Base-by-base conservation (phyloP, 2,888 invertebrate species). In the Drosophila monieri region DNA sequence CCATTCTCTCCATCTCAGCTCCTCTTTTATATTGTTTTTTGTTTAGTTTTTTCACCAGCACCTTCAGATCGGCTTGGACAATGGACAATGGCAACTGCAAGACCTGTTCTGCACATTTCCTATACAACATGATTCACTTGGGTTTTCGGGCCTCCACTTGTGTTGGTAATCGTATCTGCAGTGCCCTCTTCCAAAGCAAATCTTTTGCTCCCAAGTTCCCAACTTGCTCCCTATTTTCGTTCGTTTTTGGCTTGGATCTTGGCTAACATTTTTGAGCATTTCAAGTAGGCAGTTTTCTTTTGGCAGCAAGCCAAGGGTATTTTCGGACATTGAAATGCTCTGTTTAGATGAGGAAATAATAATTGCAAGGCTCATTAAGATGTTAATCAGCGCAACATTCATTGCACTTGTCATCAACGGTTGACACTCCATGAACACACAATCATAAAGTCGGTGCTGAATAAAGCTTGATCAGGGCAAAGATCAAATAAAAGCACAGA, bases 31-130 rank as follows among this genome's bases (percentile, higher is more conserved):
- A 14, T 47, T 14, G 41, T 41, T 51, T 44, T 39, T 48, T 18
- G 9, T 21, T 43, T 43, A 5, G 21, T 21, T 21, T 21, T 39
- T 14, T 43, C 44, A n/a, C 52, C 52, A 53, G 64, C 53, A 60
- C 69, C 43, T 66, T 62, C 47, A 47, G 32, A 61, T 59, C 10
- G 18, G 37, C 37, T 64, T 30, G 62, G 55, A 65, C 54, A 71
- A 69, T 54, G 61, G 61, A 61, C 27, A 64, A 59, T 73, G 69
- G 41, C 66, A 53, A 56, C 35, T 57, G 48, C 44, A 70, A 66
- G 73, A 73, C 74, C 70, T 73, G 73, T 80, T 85, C 85, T 85
- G 81, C 81, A 84, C 87, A 80, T 74, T 80, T 66, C 71, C 62
- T 60, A 59, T 41, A 41, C 39, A 1, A 41, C 67, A 68, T 85